Conservation (phyloP, 2,888 invertebrate species). For the Agrochola lychnidis region DNA sequence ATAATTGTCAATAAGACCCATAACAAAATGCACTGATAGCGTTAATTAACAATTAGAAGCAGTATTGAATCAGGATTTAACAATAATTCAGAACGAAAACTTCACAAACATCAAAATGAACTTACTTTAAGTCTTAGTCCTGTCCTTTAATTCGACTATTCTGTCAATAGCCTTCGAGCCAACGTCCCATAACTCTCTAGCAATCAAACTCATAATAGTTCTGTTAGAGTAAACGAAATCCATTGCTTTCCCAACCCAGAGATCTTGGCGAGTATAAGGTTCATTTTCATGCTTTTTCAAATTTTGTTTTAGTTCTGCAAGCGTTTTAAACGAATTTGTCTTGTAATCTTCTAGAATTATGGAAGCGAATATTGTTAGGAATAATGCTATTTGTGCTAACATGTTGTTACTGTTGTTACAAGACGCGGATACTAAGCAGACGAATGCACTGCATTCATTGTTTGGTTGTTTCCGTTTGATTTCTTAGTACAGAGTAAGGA, state of each 20-base stretch:
- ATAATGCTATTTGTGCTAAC: conserved; percentile 64
- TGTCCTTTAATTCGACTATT: conserved; percentile 51
- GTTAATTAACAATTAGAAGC: not conserved
- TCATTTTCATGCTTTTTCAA: conserved; percentile 72
- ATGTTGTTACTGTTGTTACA: conserved; percentile 63
- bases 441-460: conserved; percentile 2
- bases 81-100: not conserved
- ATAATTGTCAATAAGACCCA: not conserved
- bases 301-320: conserved; percentile 72
- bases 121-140: conserved; percentile 24
- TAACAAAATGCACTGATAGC: not conserved
- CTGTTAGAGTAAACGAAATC: conserved; percentile 84
- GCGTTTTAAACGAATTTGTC: conserved; percentile 75
- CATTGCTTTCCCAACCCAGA: conserved; percentile 82
- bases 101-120: conserved; percentile 10
- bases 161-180: conserved; percentile 81
- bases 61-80: not conserved
- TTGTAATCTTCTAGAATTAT: conserved; percentile 68
- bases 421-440: conserved; percentile 4
- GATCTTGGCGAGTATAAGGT: conserved; percentile 74
- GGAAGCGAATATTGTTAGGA: conserved; percentile 56
- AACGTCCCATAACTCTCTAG: conserved; percentile 83
- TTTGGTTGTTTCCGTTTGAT: conserved; percentile 12
- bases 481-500: conserved; percentile 48
- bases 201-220: conserved; percentile 83